These are phyloP conservation scores for Agonum fuliginosum DNA, from an alignment of 2,888 invertebrate species.

Conservation along the genomic window DNA sequence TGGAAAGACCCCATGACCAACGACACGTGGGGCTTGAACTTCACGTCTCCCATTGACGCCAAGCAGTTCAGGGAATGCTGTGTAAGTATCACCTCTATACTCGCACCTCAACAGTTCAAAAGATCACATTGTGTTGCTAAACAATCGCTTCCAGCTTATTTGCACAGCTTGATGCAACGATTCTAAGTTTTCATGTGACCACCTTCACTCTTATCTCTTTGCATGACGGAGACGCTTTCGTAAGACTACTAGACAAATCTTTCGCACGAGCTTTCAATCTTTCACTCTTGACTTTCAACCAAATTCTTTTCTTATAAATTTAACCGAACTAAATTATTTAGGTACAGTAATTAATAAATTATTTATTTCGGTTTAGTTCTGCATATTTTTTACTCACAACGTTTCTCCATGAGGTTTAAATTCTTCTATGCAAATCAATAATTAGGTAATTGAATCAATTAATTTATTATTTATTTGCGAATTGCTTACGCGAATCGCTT, in stretches of 20 bases:
- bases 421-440: too few relatives aligned
- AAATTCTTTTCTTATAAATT: too few relatives aligned
- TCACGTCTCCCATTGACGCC: constrained; percentile 97
- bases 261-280: constrained; percentile 5
- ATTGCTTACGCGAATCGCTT: too few relatives aligned
- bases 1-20: constrained; percentile 98
- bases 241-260: background rate
- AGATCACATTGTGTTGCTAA: constrained; percentile 56
- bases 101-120: constrained; percentile 51
- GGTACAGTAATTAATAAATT: too few relatives aligned
- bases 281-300: too few relatives aligned
- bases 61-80: constrained; percentile 97
- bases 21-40: constrained; percentile 99
- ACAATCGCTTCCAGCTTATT: constrained; percentile 51
- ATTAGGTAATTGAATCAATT: too few relatives aligned
- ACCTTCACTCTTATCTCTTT: constrained; percentile 45
- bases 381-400: too few relatives aligned
- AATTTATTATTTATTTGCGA: too few relatives aligned
- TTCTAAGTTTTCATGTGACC: constrained; percentile 55
- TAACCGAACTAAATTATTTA: too few relatives aligned
- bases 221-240: constrained; percentile 32
- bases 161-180: constrained; percentile 49
- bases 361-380: too few relatives aligned
- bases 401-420: too few relatives aligned
- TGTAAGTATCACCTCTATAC: constrained; percentile 81